These are phyloP conservation scores for Adelphocoris suturalis DNA, from an alignment of 2,888 invertebrate species.

Conservation along the genomic window DNA sequence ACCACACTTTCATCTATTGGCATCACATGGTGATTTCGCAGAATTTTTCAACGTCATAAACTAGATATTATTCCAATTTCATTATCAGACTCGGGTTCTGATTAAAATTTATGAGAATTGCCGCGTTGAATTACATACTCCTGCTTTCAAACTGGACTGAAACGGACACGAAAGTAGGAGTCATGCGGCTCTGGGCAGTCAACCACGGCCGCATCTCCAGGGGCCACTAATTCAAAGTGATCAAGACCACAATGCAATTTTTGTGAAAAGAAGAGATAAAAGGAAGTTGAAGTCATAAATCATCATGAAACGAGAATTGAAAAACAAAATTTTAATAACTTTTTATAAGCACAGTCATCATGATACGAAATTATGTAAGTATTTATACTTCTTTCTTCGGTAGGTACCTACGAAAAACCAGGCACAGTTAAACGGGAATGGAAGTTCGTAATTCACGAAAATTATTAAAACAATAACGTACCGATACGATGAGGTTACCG, in stretches of 20 bases:
- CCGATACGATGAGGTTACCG: background rate
- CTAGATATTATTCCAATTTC: too few relatives aligned
- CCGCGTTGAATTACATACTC: too few relatives aligned
- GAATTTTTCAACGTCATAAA: too few relatives aligned
- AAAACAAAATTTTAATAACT: conserved; percentile 62
- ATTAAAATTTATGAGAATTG: too few relatives aligned
- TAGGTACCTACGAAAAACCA: conserved; percentile 47
- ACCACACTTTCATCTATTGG: too few relatives aligned
- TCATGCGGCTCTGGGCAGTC: too few relatives aligned
- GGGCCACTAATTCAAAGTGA: too few relatives aligned
- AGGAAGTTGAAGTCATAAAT: background rate
- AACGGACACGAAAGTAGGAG: too few relatives aligned
- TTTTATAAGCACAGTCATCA: conserved; percentile 57
- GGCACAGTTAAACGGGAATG: conserved; percentile 63
- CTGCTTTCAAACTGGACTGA: too few relatives aligned
- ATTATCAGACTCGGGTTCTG: too few relatives aligned
- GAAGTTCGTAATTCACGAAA: conserved; percentile 45
- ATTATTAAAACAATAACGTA: conserved; percentile 27
- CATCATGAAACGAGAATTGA: background rate
- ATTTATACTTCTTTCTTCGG: conserved; percentile 54
- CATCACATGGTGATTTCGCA: too few relatives aligned
- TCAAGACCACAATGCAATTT: background rate
- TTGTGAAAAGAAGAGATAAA: background rate
- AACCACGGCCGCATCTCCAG: too few relatives aligned
- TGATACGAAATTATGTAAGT: conserved; percentile 59